Evolutionary conservation across 2,888 invertebrate genomes (phyloP).

Genomic region (Parnassius apollo): DNA sequence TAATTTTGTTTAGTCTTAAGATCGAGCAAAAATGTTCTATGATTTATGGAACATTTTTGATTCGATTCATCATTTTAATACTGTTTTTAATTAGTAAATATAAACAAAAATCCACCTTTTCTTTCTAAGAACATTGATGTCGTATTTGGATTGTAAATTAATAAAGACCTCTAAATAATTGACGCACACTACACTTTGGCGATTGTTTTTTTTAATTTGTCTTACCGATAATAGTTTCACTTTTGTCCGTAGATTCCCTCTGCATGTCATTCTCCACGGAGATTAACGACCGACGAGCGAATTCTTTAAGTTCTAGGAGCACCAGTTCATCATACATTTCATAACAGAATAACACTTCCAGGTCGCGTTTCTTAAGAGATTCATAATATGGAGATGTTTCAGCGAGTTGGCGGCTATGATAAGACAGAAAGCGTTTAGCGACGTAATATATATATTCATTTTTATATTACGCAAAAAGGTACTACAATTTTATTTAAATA

Average conservation of each 20-base stretch:
- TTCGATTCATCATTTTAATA: no score
- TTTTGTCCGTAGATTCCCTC: conserved; percentile 81
- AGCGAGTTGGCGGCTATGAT: conserved; percentile 91
- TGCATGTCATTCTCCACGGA: conserved; percentile 97
- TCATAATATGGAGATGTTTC: conserved; percentile 98
- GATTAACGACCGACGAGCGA: conserved; percentile 86
- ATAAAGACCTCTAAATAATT: no score
- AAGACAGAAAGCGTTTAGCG: conserved; percentile 8
- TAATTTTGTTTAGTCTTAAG: no score
- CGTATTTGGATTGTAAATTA: no score
- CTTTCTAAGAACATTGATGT: no score
- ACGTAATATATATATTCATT: no score
- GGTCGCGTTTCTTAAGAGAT: conserved; percentile 91
- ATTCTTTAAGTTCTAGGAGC: conserved; percentile 92
- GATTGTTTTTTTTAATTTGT: not conserved
- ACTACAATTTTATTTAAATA: no score
- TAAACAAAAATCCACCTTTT: no score
- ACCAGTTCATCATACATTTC: conserved; percentile 99
- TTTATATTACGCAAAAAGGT: not conserved
- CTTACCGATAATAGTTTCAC: conserved; percentile 83
- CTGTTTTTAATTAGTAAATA: no score
- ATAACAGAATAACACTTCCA: conserved; percentile 97
- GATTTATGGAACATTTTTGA: no score
- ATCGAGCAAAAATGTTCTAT: no score
- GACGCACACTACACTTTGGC: no score